phyloP scores from a whole-genome alignment of 2,888 invertebrate species.

The Yponomeuta sedellus region DNA sequence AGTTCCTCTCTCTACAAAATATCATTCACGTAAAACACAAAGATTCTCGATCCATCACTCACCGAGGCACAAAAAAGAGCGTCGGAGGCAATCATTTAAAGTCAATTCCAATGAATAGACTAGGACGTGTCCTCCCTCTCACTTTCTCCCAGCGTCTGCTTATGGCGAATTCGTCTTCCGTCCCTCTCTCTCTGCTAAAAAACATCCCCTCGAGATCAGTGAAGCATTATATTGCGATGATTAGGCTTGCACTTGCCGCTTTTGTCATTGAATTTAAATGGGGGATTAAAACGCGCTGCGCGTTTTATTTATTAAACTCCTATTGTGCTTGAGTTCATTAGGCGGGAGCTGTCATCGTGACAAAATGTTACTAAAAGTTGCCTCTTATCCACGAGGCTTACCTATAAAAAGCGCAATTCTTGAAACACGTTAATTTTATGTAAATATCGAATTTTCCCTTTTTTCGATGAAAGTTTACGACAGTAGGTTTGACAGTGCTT shows the following conservation, averaged over 20 bases:
- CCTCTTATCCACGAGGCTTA: background rate
- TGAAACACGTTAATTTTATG: too few relatives aligned
- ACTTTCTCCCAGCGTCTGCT: slow-evolving; percentile 26
- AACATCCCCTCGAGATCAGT: slow-evolving; percentile 53
- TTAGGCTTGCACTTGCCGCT: slow-evolving; percentile 70
- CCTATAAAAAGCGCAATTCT: background rate
- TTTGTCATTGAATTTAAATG: slow-evolving; percentile 73
- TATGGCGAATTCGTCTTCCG: slow-evolving; percentile 25
- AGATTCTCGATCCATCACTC: slow-evolving; percentile 72
- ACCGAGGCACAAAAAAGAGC: slow-evolving; percentile 60
- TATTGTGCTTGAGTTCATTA: slow-evolving; percentile 68
- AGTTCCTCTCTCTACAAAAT: background rate
- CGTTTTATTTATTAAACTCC: slow-evolving; percentile 69
- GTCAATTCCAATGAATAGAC: slow-evolving; percentile 67
- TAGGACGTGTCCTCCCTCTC: slow-evolving; percentile 33
- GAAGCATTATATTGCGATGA: slow-evolving; percentile 75
- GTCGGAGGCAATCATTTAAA: slow-evolving; percentile 67
- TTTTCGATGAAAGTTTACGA: too few relatives aligned
- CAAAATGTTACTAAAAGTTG: background rate
- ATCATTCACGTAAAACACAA: slow-evolving; percentile 43
- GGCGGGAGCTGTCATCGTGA: slow-evolving; percentile 45
- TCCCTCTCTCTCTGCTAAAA: slow-evolving; percentile 50
- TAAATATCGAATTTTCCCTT: too few relatives aligned
- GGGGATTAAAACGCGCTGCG: slow-evolving; percentile 67
- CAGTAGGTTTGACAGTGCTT: too few relatives aligned